Base-by-base conservation (phyloP, 2,888 invertebrate genomes). In the Euzetes globulus region DNA sequence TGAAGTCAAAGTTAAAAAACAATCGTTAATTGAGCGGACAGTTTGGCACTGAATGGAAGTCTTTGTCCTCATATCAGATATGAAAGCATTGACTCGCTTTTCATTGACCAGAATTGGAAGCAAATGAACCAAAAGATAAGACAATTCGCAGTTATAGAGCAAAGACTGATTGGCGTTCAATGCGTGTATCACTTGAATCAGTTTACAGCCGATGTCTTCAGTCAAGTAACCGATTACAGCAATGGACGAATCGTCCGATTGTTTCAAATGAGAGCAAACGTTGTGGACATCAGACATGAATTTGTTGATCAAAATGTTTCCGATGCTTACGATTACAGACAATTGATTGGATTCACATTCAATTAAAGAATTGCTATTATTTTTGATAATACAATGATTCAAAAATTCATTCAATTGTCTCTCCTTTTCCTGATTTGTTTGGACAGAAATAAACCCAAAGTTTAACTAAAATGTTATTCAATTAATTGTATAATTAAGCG, bases 251-350 rank as follows among this genome's bases (percentile, higher is more conserved):
- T 63, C 63, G 37, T 63, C 63, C 19, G 63, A 63, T 63, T 29
- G 63, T 19, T 27, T 29, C 63, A 63, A 63, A 13, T 63, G 29
- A 13, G 45, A 70, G 41, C 45, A 47, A 1, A 70, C 45, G 37
- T 72, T 72, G 19, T 63, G 41, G 17, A 72, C 41, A 45, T 72
- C 72, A 37, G 45, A 45, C 15, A 72, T 63, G 41, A 72, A 72
- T 41, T 72, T 37, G 37, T 72, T 58, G 19, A 72, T 72, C 22
- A 72, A 47, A 27, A 58, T 41, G 45, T 72, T 72, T 11, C 72
- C 72, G n/a, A 72, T 60, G 37, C 72, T 63, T 29, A 63, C 63
- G 33, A 63, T 63, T 63, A 63, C 63, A 33, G 63, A 63, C 33
- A 63, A 63, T 9, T 63, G 33, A 37, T 63, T 63, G 2, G 63